Percentiles rank a stretch among this genome's conserved stretches.
phyloP scores from a whole-genome alignment of 2,113 vertebrate genomes.

The Calidris pugnax region DNA sequence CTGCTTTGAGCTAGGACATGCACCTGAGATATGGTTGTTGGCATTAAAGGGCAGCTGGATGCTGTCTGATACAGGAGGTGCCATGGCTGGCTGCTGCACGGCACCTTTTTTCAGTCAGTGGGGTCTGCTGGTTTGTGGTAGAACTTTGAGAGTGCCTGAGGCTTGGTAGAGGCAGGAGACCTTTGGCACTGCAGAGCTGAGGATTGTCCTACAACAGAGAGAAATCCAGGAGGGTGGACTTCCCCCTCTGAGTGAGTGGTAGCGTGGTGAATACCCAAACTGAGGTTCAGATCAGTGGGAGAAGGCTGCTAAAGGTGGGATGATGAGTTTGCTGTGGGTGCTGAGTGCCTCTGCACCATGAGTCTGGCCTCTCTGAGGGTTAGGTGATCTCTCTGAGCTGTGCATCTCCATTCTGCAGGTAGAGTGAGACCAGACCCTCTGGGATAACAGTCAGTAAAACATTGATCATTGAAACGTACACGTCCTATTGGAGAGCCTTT shows the following conservation, averaged over 20 bases:
- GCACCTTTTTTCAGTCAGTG: background rate
- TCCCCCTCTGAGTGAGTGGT: background rate
- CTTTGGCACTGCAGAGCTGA: background rate
- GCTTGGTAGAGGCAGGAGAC: background rate
- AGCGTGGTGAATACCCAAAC: background rate
- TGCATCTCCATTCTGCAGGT: background rate
- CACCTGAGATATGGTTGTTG: background rate
- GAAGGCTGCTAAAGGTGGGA: background rate
- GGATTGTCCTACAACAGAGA: accelerated
- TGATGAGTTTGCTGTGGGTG: accelerated
- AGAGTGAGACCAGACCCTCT: background rate
- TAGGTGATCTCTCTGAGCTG: background rate
- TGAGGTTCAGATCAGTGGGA: background rate
- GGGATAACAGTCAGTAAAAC: background rate
- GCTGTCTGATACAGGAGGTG: background rate
- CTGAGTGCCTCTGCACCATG: background rate
- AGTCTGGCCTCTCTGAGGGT: background rate
- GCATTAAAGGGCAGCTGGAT: background rate
- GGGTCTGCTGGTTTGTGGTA: background rate
- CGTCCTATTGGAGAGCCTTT: background rate
- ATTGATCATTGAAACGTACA: background rate
- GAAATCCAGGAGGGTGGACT: background rate
- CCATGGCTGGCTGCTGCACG: background rate
- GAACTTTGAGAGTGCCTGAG: background rate
- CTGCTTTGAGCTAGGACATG: accelerated